Evolutionary conservation across 2,797 vertebrate genomes (phyloP).

Genomic region (Chloroceryle inda): DNA sequence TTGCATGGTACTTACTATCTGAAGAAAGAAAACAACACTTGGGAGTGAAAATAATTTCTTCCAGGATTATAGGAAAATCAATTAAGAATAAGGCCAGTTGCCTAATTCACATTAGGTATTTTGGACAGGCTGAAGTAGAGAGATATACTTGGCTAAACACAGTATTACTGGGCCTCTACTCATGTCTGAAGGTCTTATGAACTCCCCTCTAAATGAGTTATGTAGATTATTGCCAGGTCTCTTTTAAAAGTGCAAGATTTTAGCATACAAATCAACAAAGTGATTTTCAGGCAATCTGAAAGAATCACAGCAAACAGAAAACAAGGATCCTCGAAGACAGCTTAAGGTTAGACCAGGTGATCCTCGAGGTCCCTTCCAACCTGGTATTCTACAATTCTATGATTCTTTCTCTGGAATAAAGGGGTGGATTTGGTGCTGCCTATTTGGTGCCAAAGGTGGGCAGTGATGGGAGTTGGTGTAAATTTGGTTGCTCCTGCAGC

Average conservation of each 20-base stretch:
- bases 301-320: background rate
- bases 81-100: constrained; percentile 44
- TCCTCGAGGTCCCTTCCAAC: background rate
- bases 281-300: constrained; percentile 5
- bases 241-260: background rate
- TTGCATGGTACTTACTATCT: background rate
- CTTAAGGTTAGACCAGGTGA: background rate
- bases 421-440: background rate
- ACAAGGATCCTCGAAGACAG: background rate
- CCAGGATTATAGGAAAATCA: constrained; percentile 56
- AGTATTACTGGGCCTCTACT: background rate
- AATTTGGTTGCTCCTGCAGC: background rate
- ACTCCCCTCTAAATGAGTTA: background rate
- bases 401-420: background rate
- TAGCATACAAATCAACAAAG: background rate
- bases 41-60: constrained; percentile 46
- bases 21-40: constrained; percentile 38
- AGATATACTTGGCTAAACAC: constrained; percentile 20
- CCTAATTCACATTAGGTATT: constrained; percentile 31
- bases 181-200: background rate
- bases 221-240: background rate
- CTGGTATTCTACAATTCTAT: background rate
- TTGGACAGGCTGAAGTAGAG: constrained; percentile 9
- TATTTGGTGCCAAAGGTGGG: background rate
- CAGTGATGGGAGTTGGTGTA: fast-evolving